Percentiles rank a stretch among this genome's conserved stretches.
These are phyloP conservation scores for crab-eating macaque (Macaca fascicularis) DNA, from an alignment of 2,113 vertebrate genomes.

Conservation along the genomic window DNA sequence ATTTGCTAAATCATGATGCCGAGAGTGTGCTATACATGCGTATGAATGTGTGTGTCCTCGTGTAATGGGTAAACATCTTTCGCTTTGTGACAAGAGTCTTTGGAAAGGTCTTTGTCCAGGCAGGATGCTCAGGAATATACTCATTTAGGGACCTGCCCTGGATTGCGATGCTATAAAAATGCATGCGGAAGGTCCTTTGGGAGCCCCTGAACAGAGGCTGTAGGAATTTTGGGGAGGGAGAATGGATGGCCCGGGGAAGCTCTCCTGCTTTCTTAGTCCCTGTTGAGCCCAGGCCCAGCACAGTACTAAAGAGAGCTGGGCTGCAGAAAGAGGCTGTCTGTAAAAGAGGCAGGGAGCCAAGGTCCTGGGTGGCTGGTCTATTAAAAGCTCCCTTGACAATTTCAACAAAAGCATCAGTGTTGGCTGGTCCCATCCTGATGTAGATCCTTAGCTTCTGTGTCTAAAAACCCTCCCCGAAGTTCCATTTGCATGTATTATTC, in stretches of 20 bases:
- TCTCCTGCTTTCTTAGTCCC: neutral
- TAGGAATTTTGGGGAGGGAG: fast-evolving
- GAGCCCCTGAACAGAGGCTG: neutral
- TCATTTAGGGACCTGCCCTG: neutral
- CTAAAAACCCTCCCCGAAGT: neutral
- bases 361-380: neutral
- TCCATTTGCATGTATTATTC: neutral
- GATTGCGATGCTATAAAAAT: no score
- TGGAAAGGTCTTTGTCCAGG: neutral
- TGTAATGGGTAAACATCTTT: fast-evolving
- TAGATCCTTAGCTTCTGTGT: neutral
- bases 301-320: neutral
- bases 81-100: neutral
- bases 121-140: neutral
- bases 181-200: neutral
- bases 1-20: neutral
- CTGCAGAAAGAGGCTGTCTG: neutral
- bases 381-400: neutral
- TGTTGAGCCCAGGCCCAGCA: neutral
- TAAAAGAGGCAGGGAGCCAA: neutral
- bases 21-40: neutral
- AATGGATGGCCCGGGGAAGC: fast-evolving
- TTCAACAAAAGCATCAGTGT: neutral
- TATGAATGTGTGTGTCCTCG: neutral
- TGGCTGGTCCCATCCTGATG: neutral